phyloP scores from a whole-genome alignment of 2,113 vertebrate genomes.

The Corydoras sp. region DNA sequence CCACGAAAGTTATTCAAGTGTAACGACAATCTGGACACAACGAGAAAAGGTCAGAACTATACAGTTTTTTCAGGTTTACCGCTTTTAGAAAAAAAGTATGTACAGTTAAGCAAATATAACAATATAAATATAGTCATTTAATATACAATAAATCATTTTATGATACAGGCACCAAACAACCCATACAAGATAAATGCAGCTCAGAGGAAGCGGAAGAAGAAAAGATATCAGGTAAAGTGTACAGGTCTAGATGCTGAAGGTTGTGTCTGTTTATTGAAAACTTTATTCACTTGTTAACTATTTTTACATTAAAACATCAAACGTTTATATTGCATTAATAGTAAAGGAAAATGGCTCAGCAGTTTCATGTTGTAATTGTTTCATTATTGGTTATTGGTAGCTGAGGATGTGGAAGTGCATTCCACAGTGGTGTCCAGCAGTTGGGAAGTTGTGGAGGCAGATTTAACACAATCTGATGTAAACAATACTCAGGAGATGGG shows the following conservation, averaged over 20 bases:
- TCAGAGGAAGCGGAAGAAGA: constrained; percentile 36
- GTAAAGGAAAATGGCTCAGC: not conserved
- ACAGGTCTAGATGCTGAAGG: not conserved
- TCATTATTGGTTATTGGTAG: constrained; percentile 18
- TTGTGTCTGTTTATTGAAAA: too few relatives aligned
- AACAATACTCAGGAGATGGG: constrained; percentile 45
- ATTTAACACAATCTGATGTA: constrained; percentile 38
- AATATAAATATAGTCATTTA: too few relatives aligned
- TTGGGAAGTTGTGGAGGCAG: constrained; percentile 42
- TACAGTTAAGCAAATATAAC: not conserved
- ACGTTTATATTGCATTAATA: too few relatives aligned
- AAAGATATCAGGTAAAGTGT: constrained; percentile 12
- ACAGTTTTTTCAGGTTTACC: too few relatives aligned
- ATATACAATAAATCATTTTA: not conserved
- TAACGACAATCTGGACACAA: constrained; percentile 38
- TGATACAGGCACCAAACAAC: constrained; percentile 12
- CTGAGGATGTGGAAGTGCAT: constrained; percentile 41
- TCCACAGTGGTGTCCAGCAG: constrained; percentile 37
- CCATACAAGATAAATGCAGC: constrained; percentile 27
- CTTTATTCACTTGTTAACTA: too few relatives aligned
- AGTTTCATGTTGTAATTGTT: not conserved
- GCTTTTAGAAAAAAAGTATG: not conserved
- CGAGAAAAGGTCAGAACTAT: constrained; percentile 22
- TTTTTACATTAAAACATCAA: too few relatives aligned
- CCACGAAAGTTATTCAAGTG: constrained; percentile 64